These are phyloP conservation scores for Antheraea assamensis DNA, from an alignment of 2,888 invertebrate species.

Conservation along the genomic window DNA sequence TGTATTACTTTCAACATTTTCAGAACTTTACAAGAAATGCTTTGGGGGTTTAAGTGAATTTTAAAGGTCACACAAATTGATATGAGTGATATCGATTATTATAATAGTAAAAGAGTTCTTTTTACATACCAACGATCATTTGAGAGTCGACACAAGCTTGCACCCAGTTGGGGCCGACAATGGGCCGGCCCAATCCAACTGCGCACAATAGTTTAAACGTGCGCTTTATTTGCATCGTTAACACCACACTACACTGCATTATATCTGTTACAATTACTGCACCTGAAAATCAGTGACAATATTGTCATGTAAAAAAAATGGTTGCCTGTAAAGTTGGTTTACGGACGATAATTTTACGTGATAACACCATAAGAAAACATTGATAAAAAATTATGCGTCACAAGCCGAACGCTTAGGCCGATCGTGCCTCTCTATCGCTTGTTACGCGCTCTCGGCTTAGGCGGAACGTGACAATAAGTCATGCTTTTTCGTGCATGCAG, in stretches of 20 bases:
- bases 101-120: not conserved
- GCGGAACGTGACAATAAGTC: too few relatives aligned
- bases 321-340: too few relatives aligned
- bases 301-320: not conserved
- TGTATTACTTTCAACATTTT: too few relatives aligned
- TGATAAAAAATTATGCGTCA: too few relatives aligned
- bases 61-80: not conserved
- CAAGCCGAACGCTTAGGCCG: too few relatives aligned
- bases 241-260: constrained; percentile 72
- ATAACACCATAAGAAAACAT: too few relatives aligned
- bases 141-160: constrained; percentile 63
- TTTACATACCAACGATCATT: constrained; percentile 56
- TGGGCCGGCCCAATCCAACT: constrained; percentile 82
- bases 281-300: constrained; percentile 57
- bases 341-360: too few relatives aligned
- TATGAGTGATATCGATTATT: not conserved
- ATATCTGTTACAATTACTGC: constrained; percentile 78
- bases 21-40: too few relatives aligned
- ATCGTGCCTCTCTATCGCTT: too few relatives aligned
- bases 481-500: too few relatives aligned
- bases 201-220: constrained; percentile 84
- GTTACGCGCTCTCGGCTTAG: too few relatives aligned
- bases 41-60: too few relatives aligned
- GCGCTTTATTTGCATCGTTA: constrained; percentile 80
- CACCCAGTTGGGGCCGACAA: constrained; percentile 77